These are phyloP conservation scores for Tonatia bakeri DNA, from an alignment of 2,113 vertebrate genomes.

Conservation along the genomic window DNA sequence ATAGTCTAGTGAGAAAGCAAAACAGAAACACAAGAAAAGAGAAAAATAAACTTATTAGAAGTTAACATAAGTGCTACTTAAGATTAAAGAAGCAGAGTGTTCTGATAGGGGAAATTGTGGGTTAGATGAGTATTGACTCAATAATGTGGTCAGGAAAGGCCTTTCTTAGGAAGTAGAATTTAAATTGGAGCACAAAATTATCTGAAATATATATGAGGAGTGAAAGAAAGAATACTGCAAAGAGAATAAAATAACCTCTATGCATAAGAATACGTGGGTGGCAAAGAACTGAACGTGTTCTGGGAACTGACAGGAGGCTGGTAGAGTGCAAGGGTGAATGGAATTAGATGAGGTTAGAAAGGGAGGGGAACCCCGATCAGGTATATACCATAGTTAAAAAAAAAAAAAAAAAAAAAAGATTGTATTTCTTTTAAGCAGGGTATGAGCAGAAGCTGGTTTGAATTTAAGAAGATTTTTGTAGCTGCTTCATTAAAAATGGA, in stretches of 20 bases:
- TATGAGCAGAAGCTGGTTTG: not conserved
- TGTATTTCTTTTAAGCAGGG: not conserved
- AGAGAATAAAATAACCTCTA: not conserved
- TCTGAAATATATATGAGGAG: not conserved
- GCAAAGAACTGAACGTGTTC: not conserved
- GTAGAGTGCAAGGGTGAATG: rapidly evolving
- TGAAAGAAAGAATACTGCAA: not conserved
- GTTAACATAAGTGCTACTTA: not conserved
- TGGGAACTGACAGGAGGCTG: not conserved
- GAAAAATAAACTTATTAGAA: not conserved
- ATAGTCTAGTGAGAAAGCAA: not conserved
- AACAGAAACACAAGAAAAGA: not conserved
- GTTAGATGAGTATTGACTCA: not conserved
- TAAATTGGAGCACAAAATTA: not conserved
- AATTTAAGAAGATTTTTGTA: not conserved
- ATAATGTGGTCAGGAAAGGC: not conserved
- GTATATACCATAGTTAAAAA: not conserved
- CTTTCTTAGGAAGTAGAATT: not conserved
- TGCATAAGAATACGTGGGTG: not conserved
- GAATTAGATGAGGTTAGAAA: not conserved
- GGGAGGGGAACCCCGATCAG: not conserved
- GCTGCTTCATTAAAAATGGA: not conserved
- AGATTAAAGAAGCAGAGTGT: not conserved
- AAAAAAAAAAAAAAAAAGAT: not conserved
- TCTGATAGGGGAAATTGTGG: not conserved